Conservation (phyloP, 2,888 invertebrate genomes). For the Tenthredo livida region DNA sequence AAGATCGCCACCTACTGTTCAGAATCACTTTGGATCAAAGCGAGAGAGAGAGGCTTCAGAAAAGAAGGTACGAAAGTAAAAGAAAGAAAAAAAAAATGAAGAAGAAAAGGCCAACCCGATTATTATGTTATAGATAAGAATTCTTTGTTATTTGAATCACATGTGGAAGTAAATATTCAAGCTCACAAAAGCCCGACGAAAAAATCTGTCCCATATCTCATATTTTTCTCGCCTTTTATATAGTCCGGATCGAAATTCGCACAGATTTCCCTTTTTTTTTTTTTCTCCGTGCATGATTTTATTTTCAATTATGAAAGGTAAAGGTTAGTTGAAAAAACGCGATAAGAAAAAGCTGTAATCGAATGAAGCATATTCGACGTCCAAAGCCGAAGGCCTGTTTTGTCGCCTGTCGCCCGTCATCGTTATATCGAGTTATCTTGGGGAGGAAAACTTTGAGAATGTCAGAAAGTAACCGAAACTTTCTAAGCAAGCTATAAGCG, state of each 20-base stretch:
- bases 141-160: neutral
- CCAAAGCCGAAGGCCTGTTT: conserved; percentile 39
- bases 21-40: conserved; percentile 34
- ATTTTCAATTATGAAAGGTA: conserved; percentile 19
- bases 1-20: neutral
- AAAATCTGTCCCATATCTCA: too few species aligned
- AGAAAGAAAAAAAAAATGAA: neutral
- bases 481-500: conserved; percentile 33
- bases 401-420: conserved; percentile 39
- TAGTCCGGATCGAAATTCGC: neutral
- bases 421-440: conserved; percentile 53
- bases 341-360: conserved; percentile 28
- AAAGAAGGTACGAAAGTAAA: neutral
- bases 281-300: neutral
- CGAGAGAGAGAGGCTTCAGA: neutral
- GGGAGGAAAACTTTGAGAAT: conserved; percentile 51
- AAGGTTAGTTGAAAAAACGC: neutral
- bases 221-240: neutral
- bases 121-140: neutral
- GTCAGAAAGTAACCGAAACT: conserved; percentile 52
- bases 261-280: neutral
- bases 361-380: conserved; percentile 47
- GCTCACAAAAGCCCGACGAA: neutral
- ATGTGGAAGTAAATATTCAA: neutral
- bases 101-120: neutral